Evolutionary conservation across 37 sponge, comb jelly and placozoan species (phyloP).

Genomic region (Chondrilla cf. caribensis): DNA sequence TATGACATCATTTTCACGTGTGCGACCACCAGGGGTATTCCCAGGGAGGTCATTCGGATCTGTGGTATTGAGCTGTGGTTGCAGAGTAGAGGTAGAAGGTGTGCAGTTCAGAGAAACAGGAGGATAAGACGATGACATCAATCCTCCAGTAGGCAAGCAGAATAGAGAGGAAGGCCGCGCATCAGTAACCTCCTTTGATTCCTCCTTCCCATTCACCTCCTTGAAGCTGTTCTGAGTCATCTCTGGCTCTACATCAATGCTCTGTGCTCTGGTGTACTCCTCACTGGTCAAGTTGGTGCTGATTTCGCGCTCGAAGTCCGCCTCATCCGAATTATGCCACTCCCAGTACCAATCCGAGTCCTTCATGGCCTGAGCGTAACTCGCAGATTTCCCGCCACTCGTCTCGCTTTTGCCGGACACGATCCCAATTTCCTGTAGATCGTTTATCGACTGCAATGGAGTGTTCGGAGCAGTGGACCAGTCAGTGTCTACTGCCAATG

Average conservation of each 20-base stretch:
- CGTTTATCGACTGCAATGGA: neutral
- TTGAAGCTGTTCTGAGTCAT: neutral
- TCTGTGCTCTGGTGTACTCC: neutral
- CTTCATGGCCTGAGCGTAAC: neutral
- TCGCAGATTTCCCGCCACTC: neutral
- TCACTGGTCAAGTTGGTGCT: neutral
- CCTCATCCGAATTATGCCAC: neutral
- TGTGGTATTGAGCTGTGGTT: constrained; percentile 26
- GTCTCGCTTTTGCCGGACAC: neutral
- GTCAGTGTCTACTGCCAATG: constrained; percentile 16
- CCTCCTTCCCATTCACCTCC: neutral
- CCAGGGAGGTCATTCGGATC: constrained; percentile 54
- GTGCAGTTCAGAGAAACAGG: neutral
- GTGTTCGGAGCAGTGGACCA: constrained; percentile 57
- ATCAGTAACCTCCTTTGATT: neutral
- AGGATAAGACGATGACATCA: constrained; percentile 12
- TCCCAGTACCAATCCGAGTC: constrained; percentile 27
- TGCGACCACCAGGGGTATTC: neutral
- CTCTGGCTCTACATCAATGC: neutral
- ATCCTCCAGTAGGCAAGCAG: constrained; percentile 7
- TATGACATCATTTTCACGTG: constrained; percentile 14
- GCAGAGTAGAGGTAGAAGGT: neutral
- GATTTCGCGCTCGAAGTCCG: neutral
- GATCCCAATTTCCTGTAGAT: neutral
- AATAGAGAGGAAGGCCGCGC: neutral